Evolutionary conservation across 2,113 vertebrate genomes (phyloP).

Genomic region (Pampusana beccarii): DNA sequence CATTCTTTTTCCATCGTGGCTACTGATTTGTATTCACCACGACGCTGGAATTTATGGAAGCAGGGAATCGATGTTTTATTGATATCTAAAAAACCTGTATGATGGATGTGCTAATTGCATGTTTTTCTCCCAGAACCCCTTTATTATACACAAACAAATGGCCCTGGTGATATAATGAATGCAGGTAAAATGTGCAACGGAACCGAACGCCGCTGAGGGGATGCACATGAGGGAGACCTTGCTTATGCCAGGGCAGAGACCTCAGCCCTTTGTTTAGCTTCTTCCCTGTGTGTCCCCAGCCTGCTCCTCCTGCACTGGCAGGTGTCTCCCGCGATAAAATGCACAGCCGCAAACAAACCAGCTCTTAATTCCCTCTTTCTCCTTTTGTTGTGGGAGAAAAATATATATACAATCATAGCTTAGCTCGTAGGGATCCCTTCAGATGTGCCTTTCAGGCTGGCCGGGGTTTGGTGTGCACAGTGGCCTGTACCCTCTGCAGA

Average conservation of each 20-base stretch:
- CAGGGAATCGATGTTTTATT: constrained; percentile 5
- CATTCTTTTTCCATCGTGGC: background rate
- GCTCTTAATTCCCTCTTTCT: constrained; percentile 53
- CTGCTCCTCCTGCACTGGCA: background rate
- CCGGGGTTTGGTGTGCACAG: background rate
- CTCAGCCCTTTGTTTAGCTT: background rate
- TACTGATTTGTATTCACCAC: constrained; percentile 21
- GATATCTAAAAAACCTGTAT: constrained; percentile 26
- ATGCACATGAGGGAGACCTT: background rate
- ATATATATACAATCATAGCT: constrained; percentile 53
- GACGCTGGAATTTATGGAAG: background rate
- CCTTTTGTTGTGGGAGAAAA: constrained; percentile 32
- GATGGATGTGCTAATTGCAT: constrained; percentile 37
- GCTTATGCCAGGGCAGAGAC: background rate
- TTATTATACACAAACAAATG: constrained; percentile 8
- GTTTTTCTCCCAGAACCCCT: background rate
- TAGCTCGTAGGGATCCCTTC: constrained; percentile 48
- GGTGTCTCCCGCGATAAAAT: background rate
- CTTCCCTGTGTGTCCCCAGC: background rate
- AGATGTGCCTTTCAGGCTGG: constrained; percentile 47
- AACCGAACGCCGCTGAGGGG: background rate
- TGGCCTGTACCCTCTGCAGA: constrained; percentile 42
- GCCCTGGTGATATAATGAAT: background rate
- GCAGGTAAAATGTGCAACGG: background rate
- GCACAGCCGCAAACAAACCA: background rate